Percentiles rank a stretch among this genome's conserved stretches.
phyloP scores from a whole-genome alignment of 1,140 invertebrate genomes.

The Cotesia vestalis region DNA sequence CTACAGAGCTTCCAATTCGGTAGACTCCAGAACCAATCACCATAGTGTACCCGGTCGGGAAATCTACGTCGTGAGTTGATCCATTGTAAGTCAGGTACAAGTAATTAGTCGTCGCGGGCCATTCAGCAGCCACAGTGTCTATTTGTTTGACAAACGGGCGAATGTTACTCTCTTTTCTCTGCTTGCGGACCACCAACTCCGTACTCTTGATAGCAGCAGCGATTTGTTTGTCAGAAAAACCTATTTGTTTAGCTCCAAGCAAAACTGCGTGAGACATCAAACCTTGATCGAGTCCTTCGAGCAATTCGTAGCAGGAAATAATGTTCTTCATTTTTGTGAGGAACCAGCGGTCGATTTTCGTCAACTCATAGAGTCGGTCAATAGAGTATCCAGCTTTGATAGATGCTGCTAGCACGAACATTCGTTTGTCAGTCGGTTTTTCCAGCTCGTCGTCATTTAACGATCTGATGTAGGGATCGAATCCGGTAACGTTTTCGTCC shows the following conservation, averaged over 20 bases:
- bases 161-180: constrained; percentile 78
- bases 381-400: constrained; percentile 82
- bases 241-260: constrained; percentile 87
- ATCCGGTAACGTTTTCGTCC: constrained; percentile 91
- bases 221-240: constrained; percentile 98
- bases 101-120: constrained; percentile 98
- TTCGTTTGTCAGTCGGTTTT: constrained; percentile 95
- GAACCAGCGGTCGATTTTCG: constrained; percentile 98
- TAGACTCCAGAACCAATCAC: constrained; percentile 97
- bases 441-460: constrained; percentile 87
- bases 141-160: constrained; percentile 96
- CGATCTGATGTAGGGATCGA: constrained; percentile 87
- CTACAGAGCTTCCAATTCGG: constrained; percentile 97
- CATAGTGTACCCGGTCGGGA: constrained; percentile 82
- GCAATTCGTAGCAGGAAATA: constrained; percentile 73
- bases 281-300: constrained; percentile 73
- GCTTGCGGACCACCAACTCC: constrained; percentile 79
- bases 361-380: constrained; percentile 87
- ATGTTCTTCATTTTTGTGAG: constrained; percentile 95
- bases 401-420: constrained; percentile 96
- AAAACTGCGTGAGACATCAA: constrained; percentile 73
- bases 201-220: constrained; percentile 87
- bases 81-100: constrained; percentile 98
- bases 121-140: constrained; percentile 99
- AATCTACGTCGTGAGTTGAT: constrained; percentile 84